Base-by-base conservation (phyloP, 2,797 vertebrate species). In the Silurus lanzhouensis region DNA sequence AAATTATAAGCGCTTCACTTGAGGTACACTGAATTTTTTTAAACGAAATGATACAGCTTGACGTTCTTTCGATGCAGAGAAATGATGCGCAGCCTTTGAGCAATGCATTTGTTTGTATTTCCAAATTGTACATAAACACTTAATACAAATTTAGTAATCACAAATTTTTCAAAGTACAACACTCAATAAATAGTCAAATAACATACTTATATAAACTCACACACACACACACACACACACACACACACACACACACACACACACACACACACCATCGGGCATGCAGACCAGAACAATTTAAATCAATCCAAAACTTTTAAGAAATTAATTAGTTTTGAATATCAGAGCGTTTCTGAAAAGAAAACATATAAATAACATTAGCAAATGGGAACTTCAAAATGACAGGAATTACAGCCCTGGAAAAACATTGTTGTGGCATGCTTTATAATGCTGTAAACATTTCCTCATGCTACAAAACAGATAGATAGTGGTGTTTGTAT, bases 81-180 rank as follows among this genome's bases (percentile, higher is more conserved):
- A 87, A 85, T 68, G 25, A 85, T 17, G 12, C 70, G 13, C 75
- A 89, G 67, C 76, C 58, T 82, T 85, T 87, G 27, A 81, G 80
- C 82, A 92, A 89, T 91, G 91, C 91, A 94, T 92, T 93, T 92
- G 92, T 90, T 91, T 94, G 91, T 95, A 93, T 94, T 94, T 89
- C 88, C 87, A 90, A 91, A 89, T 92, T n/a, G 84, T 92, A 92
- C 93, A 92, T 89, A 93, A 88, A 93, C 92, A 94, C 88, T 88
- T 91, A 81, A 91, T 93, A 93, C 87, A 94, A 94, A 94, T 91
- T 81, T 91, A 90, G 88, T 90, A 90, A 89, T 88, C 87, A 91
- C 88, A 92, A 88, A 85, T 83, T 55, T 68, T 86, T 83, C 85
- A 88, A 57, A 89, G 81, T 86, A 88, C 84, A 89, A 84, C 84